phyloP scores from a whole-genome alignment of 2,797 vertebrate genomes.

The Chloroceryle inda region DNA sequence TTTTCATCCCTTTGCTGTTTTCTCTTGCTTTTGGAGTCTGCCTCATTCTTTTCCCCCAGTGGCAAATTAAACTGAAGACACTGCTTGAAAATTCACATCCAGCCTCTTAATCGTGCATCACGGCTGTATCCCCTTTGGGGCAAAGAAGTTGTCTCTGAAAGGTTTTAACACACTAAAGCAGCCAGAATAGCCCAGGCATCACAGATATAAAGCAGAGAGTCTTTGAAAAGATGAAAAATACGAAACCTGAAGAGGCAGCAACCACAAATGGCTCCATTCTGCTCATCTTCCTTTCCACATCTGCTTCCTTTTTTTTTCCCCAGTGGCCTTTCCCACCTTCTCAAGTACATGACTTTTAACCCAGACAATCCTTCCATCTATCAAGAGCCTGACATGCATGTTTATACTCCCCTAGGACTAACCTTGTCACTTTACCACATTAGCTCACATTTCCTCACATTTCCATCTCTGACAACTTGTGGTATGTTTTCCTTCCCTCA shows the following conservation, averaged over 20 bases:
- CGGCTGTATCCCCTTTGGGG: not conserved
- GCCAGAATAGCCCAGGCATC: not conserved
- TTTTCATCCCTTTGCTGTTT: not conserved
- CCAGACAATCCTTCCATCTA: not conserved
- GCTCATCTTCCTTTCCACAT: not conserved
- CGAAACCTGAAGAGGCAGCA: not conserved
- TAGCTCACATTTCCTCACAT: not conserved
- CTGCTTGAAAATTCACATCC: not conserved
- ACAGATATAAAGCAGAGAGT: not conserved
- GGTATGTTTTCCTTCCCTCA: not conserved
- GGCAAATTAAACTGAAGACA: slow-evolving; percentile 14
- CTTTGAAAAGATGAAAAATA: not conserved
- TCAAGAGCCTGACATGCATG: not conserved
- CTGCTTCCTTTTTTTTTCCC: not conserved
- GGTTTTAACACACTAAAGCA: not conserved
- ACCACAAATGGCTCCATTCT: not conserved
- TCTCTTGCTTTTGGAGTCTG: not conserved
- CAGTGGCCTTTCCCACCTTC: not conserved
- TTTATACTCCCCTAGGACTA: not conserved
- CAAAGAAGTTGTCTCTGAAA: not conserved
- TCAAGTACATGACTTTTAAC: not conserved
- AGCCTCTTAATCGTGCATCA: not conserved
- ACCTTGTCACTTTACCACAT: not conserved
- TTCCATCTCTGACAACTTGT: not conserved
- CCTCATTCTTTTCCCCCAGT: not conserved